Percentiles rank a stretch among this genome's conserved stretches.
phyloP scores from a whole-genome alignment of 2,888 invertebrate genomes.

The Strigamia crassipes region DNA sequence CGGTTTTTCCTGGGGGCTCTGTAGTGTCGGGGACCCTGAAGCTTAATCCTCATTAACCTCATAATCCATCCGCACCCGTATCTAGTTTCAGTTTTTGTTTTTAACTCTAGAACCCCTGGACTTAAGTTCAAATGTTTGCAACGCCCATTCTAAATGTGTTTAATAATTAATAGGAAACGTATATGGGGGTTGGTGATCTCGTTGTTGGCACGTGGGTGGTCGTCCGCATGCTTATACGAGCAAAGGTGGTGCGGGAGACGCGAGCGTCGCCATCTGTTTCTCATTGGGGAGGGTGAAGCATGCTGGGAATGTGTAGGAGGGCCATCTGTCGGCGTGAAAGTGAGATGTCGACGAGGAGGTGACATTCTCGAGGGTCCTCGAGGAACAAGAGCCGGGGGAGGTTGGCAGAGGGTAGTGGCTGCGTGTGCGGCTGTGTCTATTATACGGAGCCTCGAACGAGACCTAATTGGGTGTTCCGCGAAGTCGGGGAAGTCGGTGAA shows the following conservation, averaged over 20 bases:
- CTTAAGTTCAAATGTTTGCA: too few relatives aligned
- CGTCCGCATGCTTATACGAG: neutral
- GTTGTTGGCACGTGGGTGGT: neutral
- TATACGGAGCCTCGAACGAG: neutral
- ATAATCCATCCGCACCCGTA: too few relatives aligned
- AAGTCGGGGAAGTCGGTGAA: neutral
- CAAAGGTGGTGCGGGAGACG: neutral
- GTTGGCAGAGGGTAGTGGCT: neutral
- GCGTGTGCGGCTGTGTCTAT: neutral
- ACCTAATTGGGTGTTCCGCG: conserved; percentile 10
- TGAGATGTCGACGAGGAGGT: conserved; percentile 10
- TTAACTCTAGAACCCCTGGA: too few relatives aligned
- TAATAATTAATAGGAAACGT: too few relatives aligned
- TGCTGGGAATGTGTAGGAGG: conserved; percentile 4
- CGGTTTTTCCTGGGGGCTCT: too few relatives aligned
- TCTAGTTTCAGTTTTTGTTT: too few relatives aligned
- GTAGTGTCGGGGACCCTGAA: too few relatives aligned
- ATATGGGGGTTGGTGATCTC: too few relatives aligned
- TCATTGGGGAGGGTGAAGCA: neutral
- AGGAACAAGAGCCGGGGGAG: neutral
- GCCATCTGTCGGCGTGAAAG: conserved; percentile 1
- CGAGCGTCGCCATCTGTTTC: neutral
- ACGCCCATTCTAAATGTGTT: too few relatives aligned
- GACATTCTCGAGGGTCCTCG: conserved; percentile 10
- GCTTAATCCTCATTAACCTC: too few relatives aligned